Evolutionary conservation across 2,888 invertebrate genomes (phyloP).

Genomic region (Dione vanillae): DNA sequence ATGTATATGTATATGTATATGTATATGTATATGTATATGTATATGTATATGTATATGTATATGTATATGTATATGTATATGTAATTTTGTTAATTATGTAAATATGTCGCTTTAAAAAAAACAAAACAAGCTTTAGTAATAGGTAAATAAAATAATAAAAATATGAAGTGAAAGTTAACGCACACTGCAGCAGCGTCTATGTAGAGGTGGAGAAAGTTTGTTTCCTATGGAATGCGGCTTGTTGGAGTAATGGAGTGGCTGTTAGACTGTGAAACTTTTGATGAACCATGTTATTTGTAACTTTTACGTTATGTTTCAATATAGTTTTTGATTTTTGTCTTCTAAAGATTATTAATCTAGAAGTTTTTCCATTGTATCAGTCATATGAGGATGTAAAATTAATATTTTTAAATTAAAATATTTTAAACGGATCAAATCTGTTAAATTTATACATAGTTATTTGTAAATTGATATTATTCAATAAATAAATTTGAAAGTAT

Average conservation of each 20-base stretch:
- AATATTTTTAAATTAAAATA: too few species aligned
- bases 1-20: too few species aligned
- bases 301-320: neutral
- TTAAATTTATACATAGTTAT: too few species aligned
- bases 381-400: too few species aligned
- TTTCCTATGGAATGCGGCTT: constrained; percentile 54
- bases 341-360: too few species aligned
- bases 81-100: neutral
- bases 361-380: too few species aligned
- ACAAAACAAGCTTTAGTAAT: constrained; percentile 42
- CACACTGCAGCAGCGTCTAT: constrained; percentile 59
- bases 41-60: too few species aligned
- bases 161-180: constrained; percentile 74
- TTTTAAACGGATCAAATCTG: too few species aligned
- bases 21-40: too few species aligned
- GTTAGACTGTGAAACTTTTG: constrained; percentile 3
- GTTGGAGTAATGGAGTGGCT: constrained; percentile 53
- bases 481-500: too few species aligned
- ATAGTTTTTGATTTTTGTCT: neutral
- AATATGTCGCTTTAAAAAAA: neutral
- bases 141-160: constrained; percentile 62
- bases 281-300: neutral
- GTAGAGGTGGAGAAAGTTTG: constrained; percentile 76
- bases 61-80: too few species aligned
- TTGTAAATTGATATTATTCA: too few species aligned